phyloP scores from a whole-genome alignment of 37 sponge, comb jelly and placozoan species.

The Hexactinellida sp. region DNA sequence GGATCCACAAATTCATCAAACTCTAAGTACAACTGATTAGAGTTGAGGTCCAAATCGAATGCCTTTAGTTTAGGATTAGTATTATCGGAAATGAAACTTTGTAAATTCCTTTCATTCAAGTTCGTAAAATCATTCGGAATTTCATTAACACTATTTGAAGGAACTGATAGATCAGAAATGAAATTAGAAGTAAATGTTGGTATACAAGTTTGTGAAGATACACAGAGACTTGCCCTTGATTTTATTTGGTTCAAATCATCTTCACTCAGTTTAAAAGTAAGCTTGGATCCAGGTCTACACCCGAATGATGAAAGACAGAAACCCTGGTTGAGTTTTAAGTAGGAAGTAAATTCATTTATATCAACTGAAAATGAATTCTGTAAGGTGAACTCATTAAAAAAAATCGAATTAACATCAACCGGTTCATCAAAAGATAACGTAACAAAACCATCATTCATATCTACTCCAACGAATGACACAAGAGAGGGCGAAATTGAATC shows the following conservation, averaged over 20 bases:
- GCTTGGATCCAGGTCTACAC: background rate
- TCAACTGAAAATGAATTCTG: slow-evolving; percentile 30
- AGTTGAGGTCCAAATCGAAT: slow-evolving; percentile 50
- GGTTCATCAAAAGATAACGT: slow-evolving; percentile 57
- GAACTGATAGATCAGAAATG: slow-evolving; percentile 39
- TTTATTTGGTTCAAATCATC: background rate
- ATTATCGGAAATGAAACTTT: slow-evolving; percentile 28
- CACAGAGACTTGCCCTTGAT: background rate
- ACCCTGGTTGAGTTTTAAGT: background rate
- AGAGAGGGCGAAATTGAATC: slow-evolving; percentile 10
- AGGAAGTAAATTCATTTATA: slow-evolving; percentile 17
- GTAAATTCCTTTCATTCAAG: slow-evolving; percentile 8
- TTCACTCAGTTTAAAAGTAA: background rate
- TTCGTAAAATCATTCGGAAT: background rate
- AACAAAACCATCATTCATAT: slow-evolving; percentile 38
- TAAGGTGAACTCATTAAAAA: slow-evolving; percentile 27
- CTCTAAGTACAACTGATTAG: slow-evolving; percentile 28
- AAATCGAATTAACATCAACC: slow-evolving; percentile 29
- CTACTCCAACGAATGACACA: slow-evolving; percentile 30
- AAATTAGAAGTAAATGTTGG: slow-evolving; percentile 18
- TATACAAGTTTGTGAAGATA: background rate
- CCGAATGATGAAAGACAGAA: background rate
- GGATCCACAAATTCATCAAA: slow-evolving; percentile 41
- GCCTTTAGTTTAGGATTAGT: slow-evolving; percentile 33
- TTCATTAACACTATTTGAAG: slow-evolving; percentile 22